phyloP scores from a whole-genome alignment of 2,113 vertebrate species.

The Raja brachyura region DNA sequence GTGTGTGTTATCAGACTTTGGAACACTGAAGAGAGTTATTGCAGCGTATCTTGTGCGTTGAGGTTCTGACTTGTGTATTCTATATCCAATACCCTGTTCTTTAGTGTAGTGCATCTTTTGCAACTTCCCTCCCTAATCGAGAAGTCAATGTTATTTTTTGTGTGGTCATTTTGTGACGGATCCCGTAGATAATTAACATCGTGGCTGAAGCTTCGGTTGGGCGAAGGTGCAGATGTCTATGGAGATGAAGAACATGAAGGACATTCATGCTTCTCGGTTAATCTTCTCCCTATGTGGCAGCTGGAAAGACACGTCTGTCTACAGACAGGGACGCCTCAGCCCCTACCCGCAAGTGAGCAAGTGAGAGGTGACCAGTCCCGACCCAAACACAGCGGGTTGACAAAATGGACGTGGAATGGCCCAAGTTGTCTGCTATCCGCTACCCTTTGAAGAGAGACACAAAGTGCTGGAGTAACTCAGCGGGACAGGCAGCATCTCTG shows the following conservation, averaged over 20 bases:
- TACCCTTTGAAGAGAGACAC: no score
- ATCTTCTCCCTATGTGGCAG: not conserved
- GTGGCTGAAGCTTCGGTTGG: not conserved
- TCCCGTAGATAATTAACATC: not conserved
- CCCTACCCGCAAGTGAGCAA: not conserved
- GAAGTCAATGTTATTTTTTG: not conserved
- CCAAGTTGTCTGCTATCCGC: no score
- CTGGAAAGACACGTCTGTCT: not conserved
- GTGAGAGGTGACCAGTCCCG: not conserved
- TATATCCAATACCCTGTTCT: not conserved
- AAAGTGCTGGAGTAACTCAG: no score
- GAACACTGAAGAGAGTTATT: constrained; percentile 1
- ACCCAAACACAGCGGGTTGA: not conserved
- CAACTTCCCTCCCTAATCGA: not conserved
- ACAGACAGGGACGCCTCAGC: not conserved
- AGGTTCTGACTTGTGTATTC: not conserved
- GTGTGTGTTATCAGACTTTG: not conserved
- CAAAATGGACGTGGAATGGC: not conserved
- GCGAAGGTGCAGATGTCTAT: not conserved
- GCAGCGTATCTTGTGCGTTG: not conserved
- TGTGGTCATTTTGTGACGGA: not conserved
- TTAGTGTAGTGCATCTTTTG: not conserved
- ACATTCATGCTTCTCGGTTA: not conserved
- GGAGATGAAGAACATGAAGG: not conserved
- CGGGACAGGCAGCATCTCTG: no score